Evolutionary conservation across 1,140 invertebrate genomes (phyloP).

Genomic region (Drosophila teissieri): DNA sequence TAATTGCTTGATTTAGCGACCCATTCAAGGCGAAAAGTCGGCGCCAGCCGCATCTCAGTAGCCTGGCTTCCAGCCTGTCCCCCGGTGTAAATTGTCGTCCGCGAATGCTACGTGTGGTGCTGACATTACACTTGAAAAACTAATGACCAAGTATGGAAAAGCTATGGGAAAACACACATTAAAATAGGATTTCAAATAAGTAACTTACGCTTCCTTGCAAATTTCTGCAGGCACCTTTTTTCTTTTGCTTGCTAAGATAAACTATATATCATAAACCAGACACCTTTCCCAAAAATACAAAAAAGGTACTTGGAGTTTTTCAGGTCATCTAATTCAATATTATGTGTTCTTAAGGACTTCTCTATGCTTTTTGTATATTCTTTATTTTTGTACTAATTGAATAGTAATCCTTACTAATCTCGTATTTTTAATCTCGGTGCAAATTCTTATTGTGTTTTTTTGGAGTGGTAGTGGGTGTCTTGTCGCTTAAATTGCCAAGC

Average conservation of each 20-base stretch:
- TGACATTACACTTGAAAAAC: neutral
- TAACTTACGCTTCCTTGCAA: too few relatives aligned
- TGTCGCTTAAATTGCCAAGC: constrained; percentile 76
- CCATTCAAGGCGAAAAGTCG: constrained; percentile 65
- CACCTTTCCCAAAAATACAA: too few relatives aligned
- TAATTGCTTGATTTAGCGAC: constrained; percentile 81
- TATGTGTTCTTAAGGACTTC: too few relatives aligned
- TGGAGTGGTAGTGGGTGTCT: constrained; percentile 63
- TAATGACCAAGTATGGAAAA: neutral
- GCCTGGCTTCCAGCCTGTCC: constrained; percentile 12
- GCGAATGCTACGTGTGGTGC: constrained; percentile 40
- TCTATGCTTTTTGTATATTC: too few relatives aligned
- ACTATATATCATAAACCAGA: too few relatives aligned
- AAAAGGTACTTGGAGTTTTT: too few relatives aligned
- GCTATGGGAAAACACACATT: too few relatives aligned
- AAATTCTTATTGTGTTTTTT: neutral
- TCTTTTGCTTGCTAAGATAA: too few relatives aligned
- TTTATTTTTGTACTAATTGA: too few relatives aligned
- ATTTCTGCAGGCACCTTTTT: too few relatives aligned
- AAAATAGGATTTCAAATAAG: neutral
- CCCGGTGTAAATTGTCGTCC: constrained; percentile 70
- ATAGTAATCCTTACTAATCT: too few relatives aligned
- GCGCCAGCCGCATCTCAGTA: constrained; percentile 58
- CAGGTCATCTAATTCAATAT: too few relatives aligned
- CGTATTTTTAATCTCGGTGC: constrained; percentile 9